These are phyloP conservation scores for Mormyrus iriodes DNA, from an alignment of 2,113 vertebrate genomes.

Conservation along the genomic window DNA sequence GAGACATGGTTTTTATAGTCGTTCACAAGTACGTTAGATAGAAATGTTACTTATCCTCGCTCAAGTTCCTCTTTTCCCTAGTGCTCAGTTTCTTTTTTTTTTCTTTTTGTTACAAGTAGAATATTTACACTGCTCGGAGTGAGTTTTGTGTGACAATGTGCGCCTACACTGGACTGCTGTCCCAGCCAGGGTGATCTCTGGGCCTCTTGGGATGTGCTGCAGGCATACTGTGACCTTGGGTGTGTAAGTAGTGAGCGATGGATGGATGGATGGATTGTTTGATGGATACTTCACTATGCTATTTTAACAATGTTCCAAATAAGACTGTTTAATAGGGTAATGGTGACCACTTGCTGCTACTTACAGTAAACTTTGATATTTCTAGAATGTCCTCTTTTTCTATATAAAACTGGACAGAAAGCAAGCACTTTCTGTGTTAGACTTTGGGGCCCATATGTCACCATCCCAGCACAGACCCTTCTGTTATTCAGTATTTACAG, in stretches of 20 bases:
- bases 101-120: background rate
- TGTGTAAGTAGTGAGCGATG: background rate
- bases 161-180: background rate
- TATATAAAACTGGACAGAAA: background rate
- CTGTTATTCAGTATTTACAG: constrained; percentile 33
- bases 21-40: background rate
- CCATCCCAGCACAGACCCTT: background rate
- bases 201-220: no score
- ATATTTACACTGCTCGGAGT: background rate
- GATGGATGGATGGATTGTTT: background rate
- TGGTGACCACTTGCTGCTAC: background rate
- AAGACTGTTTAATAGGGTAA: background rate
- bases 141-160: background rate
- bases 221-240: background rate
- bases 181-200: background rate
- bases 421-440: background rate
- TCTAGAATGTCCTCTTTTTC: background rate
- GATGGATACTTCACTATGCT: background rate
- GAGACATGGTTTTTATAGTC: background rate
- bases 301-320: background rate
- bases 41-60: background rate
- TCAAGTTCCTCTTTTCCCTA: background rate
- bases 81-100: background rate
- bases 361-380: background rate
- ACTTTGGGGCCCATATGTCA: background rate